phyloP scores from a whole-genome alignment of 2,113 vertebrate species.

The Perognathus longimembris region DNA sequence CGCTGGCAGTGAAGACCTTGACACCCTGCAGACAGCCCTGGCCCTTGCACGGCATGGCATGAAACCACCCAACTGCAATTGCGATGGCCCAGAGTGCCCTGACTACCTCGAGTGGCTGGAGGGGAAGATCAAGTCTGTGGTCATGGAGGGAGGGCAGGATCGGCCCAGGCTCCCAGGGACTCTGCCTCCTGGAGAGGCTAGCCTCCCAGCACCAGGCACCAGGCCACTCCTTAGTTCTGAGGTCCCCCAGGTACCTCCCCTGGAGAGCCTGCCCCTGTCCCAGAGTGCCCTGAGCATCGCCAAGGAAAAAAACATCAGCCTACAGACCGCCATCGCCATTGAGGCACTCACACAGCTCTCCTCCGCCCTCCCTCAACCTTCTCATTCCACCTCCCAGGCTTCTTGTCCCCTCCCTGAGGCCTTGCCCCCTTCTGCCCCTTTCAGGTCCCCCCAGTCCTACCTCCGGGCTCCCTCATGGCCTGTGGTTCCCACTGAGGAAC shows the following conservation, averaged over 20 bases:
- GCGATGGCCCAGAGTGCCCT: constrained; percentile 96
- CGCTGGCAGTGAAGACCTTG: constrained; percentile 89
- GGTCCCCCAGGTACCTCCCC: constrained; percentile 79
- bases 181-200: constrained; percentile 68
- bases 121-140: constrained; percentile 94
- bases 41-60: constrained; percentile 94
- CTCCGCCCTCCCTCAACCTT: constrained; percentile 89
- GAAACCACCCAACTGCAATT: constrained; percentile 97
- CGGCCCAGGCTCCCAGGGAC: constrained; percentile 90
- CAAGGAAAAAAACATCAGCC: constrained; percentile 97
- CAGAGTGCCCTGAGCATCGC: constrained; percentile 95
- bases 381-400: constrained; percentile 72
- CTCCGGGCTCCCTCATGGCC: constrained; percentile 81
- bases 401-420: constrained; percentile 74
- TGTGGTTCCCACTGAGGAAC: constrained; percentile 74
- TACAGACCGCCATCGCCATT: constrained; percentile 97
- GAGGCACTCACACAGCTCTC: constrained; percentile 97
- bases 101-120: constrained; percentile 99
- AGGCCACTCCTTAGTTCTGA: constrained; percentile 79
- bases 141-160: constrained; percentile 80
- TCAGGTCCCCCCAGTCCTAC: constrained; percentile 77
- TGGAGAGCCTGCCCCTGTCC: constrained; percentile 92
- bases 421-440: constrained; percentile 78
- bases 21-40: constrained; percentile 92
- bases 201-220: constrained; percentile 70